Percentiles rank a stretch among this genome's conserved stretches.
Evolutionary conservation across 1,140 invertebrate species (phyloP).

Genomic region (Venustaconcha ellipsiformis): DNA sequence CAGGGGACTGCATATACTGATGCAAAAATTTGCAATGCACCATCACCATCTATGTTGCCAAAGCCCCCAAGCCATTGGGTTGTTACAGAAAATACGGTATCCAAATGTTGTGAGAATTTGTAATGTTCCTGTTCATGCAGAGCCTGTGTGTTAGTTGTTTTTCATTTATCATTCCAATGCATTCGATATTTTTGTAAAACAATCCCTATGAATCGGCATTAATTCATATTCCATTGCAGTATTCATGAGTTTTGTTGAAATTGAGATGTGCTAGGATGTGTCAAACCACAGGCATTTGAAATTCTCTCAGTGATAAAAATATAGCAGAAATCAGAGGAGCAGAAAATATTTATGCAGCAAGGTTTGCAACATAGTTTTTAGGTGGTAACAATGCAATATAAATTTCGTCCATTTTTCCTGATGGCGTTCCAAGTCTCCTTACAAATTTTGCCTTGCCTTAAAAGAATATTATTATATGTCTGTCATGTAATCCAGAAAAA

Average conservation of each 20-base stretch:
- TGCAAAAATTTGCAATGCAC: slow-evolving; percentile 76
- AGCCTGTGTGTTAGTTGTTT: slow-evolving; percentile 19
- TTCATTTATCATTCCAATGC: slow-evolving; percentile 44
- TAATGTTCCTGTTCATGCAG: slow-evolving; percentile 70
- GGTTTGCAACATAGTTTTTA: no score
- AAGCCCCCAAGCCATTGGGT: slow-evolving; percentile 75
- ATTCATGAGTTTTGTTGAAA: slow-evolving; percentile 37
- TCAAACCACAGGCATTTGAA: no score
- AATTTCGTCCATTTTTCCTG: no score
- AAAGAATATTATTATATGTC: no score
- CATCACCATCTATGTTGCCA: slow-evolving; percentile 74
- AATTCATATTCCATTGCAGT: slow-evolving; percentile 32
- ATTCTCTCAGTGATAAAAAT: no score
- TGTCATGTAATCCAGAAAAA: no score
- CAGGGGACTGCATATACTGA: slow-evolving; percentile 71
- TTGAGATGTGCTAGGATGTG: no score
- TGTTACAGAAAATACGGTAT: slow-evolving; percentile 19
- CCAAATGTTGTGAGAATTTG: slow-evolving; percentile 54
- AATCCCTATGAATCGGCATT: slow-evolving; percentile 48
- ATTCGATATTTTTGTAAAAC: slow-evolving; percentile 34
- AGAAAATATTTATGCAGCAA: no score
- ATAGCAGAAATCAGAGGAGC: no score
- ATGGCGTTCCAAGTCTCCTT: no score
- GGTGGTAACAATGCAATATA: no score
- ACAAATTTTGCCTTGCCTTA: no score